Base-by-base conservation (phyloP, 2,888 invertebrate genomes). In the Chymomyza procnemis region DNA sequence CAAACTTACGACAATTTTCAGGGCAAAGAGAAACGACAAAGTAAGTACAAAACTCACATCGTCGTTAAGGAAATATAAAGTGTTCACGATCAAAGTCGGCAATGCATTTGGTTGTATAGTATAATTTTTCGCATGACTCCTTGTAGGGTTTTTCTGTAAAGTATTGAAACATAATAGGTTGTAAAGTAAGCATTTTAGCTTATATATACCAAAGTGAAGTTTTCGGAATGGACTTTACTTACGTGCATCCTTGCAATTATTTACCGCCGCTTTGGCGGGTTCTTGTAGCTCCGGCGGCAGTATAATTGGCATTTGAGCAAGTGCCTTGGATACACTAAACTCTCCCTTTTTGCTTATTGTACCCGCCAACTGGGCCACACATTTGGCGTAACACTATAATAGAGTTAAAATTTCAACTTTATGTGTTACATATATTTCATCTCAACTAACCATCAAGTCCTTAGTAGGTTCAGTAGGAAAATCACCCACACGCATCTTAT, bases 261-360 rank as follows among this genome's bases (percentile, higher is more conserved):
- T 73, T 1, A 90, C 65, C 3, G 90, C 83, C 9, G 63, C 54
- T 60, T 66, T 81, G 0, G 88, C 88, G 1, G 61, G 58, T 2
- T 80, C 85, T 70, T 85, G 87, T n/a, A 90, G 59, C 63, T 89
- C 89, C 0, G 71, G 34, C 4, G 90, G 90, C 65, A 90, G 66
- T 58, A 90, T 87, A 9, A 90, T 86, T 4, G 89, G 87, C 67
- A 90, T 79, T 77, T 90, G 90, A 16, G 88, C 88, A 3, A 77
- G 21, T 3, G 89, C 88, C 67, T 90, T 90, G 54, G 77, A 54
- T 50, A 88, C 66, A 72, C 87, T 89, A 41, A 90, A 79, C 47
- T 90, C 89, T 4, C 88, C 89, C 59, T 90, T 91, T 52, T 89
- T 90, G 19, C 87, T 89, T 46, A 90, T 81, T 59, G 88, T 88